Evolutionary conservation across 2,113 vertebrate genomes (phyloP).

Genomic region (Sminthopsis crassicaudata): DNA sequence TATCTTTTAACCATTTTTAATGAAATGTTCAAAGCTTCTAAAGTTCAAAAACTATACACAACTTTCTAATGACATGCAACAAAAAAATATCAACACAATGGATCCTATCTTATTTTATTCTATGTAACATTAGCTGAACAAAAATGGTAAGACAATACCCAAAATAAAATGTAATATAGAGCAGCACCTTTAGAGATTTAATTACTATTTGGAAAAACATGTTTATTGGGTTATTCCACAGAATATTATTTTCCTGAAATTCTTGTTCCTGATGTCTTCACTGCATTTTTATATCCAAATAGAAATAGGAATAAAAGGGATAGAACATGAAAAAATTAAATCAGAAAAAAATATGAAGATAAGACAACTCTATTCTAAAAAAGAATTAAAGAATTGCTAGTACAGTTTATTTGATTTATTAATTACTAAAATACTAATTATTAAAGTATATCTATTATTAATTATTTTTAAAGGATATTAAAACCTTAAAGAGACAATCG

Average conservation of each 20-base stretch:
- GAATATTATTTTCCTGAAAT: conserved; percentile 77
- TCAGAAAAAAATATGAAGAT: conserved; percentile 68
- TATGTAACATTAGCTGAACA: neutral
- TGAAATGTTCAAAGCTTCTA: neutral
- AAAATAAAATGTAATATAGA: conserved; percentile 14
- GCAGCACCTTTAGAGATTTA: neutral
- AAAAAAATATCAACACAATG: neutral
- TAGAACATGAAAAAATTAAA: conserved; percentile 82
- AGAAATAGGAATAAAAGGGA: conserved; percentile 84
- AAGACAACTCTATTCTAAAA: conserved; percentile 41
- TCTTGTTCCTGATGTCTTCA: conserved; percentile 82
- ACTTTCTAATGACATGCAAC: neutral
- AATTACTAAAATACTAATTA: neutral
- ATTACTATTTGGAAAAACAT: conserved; percentile 2
- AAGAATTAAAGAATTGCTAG: conserved; percentile 27
- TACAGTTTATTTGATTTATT: neutral
- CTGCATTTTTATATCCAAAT: conserved; percentile 86
- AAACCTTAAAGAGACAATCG: neutral
- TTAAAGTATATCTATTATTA: neutral
- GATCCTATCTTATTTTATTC: neutral
- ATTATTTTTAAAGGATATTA: neutral
- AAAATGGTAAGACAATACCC: conserved; percentile 23
- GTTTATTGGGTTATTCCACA: conserved; percentile 62
- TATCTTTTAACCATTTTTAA: neutral
- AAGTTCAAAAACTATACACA: neutral